Base-by-base conservation (phyloP, 1,140 invertebrate species). In the Psilanteris sp. region DNA sequence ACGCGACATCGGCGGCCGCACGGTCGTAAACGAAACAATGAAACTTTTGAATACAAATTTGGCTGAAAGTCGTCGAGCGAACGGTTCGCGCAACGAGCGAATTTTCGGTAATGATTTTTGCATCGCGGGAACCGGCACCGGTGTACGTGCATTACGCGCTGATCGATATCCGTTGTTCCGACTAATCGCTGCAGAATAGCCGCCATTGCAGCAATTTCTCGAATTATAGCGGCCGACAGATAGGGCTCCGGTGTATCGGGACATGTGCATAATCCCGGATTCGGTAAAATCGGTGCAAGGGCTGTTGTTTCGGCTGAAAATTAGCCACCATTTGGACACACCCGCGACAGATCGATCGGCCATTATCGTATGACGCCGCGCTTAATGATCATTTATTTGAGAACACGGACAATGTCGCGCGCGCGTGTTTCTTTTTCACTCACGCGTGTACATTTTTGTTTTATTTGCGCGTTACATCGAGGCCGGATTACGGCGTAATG, bases 111-210 rank as follows among this genome's bases (percentile, higher is more conserved):
- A 59, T 62, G 50, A 77, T 72, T 72, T 77, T 71, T 67, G 62
- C 61, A 59, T 55, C 48, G 43, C 68, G 57, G 34, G 50, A 64
- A 66, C 50, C 57, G 29, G 61, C 54, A 70, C 44, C 57, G 24
- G 31, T 55, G 52, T 18, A 39, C 59, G 32, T 55, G 44, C 48
- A 71, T 71, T 67, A 71, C 26, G 16, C 13, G 55, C 66, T 67
- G 74, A 77, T 77, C 74, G 67, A 77, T 77, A 77, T 55, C 50
- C 66, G 59, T 50, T 71, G 73, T 71, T 66, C 29, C 29, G 34
- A 61, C 66, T 77, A 71, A 77, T 77, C 73, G 73, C 73, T 71
- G 31, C 54, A 44, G 52, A 76, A 76, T 70, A 41, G 57, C 59
- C 50, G 50, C 50, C 50, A 70, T 70, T 64, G 73, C 66, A 59